Evolutionary conservation across 2,113 vertebrate genomes (phyloP).

Genomic region (Mugil cephalus): DNA sequence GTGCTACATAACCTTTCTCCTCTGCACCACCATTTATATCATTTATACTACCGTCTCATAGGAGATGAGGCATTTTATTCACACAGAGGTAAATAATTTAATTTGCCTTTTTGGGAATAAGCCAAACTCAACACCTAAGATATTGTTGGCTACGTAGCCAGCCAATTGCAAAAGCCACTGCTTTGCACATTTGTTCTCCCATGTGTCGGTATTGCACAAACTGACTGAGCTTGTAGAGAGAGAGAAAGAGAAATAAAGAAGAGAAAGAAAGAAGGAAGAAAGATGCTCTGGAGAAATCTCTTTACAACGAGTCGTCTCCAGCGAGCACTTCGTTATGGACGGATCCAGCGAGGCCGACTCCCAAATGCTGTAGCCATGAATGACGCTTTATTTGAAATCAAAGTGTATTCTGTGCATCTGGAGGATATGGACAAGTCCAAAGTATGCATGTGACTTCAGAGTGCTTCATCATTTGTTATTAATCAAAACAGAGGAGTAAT

Average conservation of each 20-base stretch:
- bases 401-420: constrained; percentile 59
- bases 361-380: constrained; percentile 19
- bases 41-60: neutral
- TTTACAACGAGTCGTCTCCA: neutral
- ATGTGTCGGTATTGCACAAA: neutral
- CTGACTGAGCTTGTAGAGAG: neutral
- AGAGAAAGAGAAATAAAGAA: neutral
- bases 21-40: neutral
- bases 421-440: constrained; percentile 36
- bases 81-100: neutral
- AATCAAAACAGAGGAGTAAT: constrained; percentile 59
- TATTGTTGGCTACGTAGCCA: neutral
- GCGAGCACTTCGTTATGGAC: neutral
- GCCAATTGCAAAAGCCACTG: neutral
- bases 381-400: constrained; percentile 23
- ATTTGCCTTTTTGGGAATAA: neutral
- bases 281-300: too few relatives aligned
- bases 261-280: neutral
- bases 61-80: neutral
- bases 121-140: neutral
- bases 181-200: too few relatives aligned
- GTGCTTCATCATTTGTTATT: constrained; percentile 55
- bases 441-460: constrained; percentile 30
- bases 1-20: too few relatives aligned
- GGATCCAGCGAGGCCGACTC: constrained; percentile 13